Evolutionary conservation across 2,888 invertebrate genomes (phyloP).

Genomic region (Asteroscopus sphinx): DNA sequence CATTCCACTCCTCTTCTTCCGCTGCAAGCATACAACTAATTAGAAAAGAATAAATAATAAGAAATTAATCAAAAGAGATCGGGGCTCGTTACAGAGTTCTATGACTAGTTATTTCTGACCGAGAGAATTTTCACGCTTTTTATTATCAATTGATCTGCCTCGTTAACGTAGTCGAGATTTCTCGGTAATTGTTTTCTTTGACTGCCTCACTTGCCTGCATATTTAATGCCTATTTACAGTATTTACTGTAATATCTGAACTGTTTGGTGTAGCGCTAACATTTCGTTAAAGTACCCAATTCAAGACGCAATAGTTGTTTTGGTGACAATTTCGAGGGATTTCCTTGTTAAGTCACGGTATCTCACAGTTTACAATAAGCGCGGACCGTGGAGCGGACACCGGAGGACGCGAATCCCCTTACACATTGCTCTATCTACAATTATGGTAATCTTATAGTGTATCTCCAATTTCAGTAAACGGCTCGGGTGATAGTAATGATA

Average conservation of each 20-base stretch:
- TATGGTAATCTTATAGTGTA: slow-evolving; percentile 81
- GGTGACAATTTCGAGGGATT: slow-evolving; percentile 70
- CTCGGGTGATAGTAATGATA: slow-evolving; percentile 59
- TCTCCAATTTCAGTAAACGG: slow-evolving; percentile 76
- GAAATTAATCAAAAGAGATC: not conserved
- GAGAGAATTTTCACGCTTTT: not conserved
- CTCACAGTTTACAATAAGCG: slow-evolving; percentile 63
- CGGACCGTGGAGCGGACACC: slow-evolving; percentile 61
- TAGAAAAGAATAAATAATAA: not conserved
- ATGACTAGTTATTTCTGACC: not conserved
- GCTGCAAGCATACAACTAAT: slow-evolving; percentile 65
- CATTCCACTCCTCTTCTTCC: slow-evolving; percentile 85
- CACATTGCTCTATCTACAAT: slow-evolving; percentile 68
- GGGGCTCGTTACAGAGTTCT: not conserved
- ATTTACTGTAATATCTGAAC: slow-evolving; percentile 12
- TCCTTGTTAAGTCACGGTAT: slow-evolving; percentile 64
- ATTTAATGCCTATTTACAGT: slow-evolving; percentile 2
- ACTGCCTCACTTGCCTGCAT: slow-evolving; percentile 1
- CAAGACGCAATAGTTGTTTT: slow-evolving; percentile 55
- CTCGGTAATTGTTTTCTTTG: not conserved
- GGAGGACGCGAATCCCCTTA: slow-evolving; percentile 66
- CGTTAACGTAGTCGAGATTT: not conserved
- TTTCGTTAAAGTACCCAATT: slow-evolving; percentile 52
- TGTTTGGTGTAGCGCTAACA: slow-evolving; percentile 18
- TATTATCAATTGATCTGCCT: not conserved